These are phyloP conservation scores for Perca flavescens DNA, from an alignment of 2,113 vertebrate genomes.

Conservation along the genomic window DNA sequence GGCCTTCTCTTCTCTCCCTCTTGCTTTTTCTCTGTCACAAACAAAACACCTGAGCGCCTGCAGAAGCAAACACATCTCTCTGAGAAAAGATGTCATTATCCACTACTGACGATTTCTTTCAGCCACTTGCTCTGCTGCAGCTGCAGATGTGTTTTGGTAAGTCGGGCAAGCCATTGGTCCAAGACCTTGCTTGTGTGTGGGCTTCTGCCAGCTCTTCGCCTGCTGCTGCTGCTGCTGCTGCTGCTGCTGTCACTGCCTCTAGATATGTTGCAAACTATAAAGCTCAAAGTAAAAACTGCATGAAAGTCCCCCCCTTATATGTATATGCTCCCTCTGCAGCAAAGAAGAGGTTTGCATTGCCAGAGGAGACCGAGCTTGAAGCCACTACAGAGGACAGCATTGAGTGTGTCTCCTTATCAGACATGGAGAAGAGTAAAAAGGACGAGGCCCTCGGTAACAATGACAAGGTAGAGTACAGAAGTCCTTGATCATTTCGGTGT, in stretches of 20 bases:
- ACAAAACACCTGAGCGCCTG: conserved; percentile 11
- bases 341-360: conserved; percentile 71
- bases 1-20: background rate
- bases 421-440: conserved; percentile 86
- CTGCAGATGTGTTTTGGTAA: conserved; percentile 42
- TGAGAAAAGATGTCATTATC: conserved; percentile 47
- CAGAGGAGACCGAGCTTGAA: conserved; percentile 91
- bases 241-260: conserved; percentile 38
- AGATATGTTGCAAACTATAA: conserved; percentile 19
- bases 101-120: conserved; percentile 9
- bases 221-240: conserved; percentile 10
- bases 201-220: conserved; percentile 12
- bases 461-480: conserved; percentile 75
- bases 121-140: conserved; percentile 23
- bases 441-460: conserved; percentile 69
- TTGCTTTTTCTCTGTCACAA: conserved; percentile 20
- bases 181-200: conserved; percentile 18
- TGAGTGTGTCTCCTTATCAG: conserved; percentile 88
- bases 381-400: conserved; percentile 84
- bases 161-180: conserved; percentile 45
- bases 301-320: background rate
- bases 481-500: conserved; percentile 7
- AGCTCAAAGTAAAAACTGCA: conserved; percentile 5
- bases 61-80: conserved; percentile 16
- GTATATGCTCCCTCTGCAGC: conserved; percentile 61